A percentile compares a stretch with the other conserved stretches of the same genome.
Conservation (phyloP, 2,888 invertebrate genomes). For the Isoperla grammatica region DNA sequence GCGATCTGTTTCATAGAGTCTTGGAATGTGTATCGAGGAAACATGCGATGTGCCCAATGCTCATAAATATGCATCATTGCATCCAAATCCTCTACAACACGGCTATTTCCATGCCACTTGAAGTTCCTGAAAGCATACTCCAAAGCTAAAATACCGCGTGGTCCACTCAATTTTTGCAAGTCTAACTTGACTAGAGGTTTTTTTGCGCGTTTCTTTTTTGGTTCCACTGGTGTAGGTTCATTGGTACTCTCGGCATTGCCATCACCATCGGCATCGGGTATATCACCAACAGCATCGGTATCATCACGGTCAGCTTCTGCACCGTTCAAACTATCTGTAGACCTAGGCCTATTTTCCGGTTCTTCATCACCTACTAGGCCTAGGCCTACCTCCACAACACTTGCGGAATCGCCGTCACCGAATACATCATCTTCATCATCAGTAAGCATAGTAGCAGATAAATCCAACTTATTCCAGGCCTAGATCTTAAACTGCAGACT, state of each 20-base stretch:
- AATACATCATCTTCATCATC: constrained; percentile 30
- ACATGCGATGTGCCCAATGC: constrained; percentile 91
- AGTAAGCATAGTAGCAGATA: too few species aligned
- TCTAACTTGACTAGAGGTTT: constrained; percentile 64
- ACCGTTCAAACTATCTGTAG: neutral
- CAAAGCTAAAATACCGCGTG: constrained; percentile 74
- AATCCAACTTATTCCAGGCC: too few species aligned
- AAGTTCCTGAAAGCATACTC: constrained; percentile 74
- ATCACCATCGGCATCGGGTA: constrained; percentile 42
- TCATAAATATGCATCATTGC: constrained; percentile 74
- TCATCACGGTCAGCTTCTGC: constrained; percentile 40
- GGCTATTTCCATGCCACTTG: constrained; percentile 73
- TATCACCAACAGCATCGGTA: constrained; percentile 44
- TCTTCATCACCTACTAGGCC: constrained; percentile 44
- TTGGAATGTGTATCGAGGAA: constrained; percentile 83
- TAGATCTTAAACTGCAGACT: too few species aligned
- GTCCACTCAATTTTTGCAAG: constrained; percentile 64
- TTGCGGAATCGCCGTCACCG: too few species aligned
- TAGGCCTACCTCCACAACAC: constrained; percentile 36
- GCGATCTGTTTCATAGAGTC: constrained; percentile 77
- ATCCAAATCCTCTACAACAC: constrained; percentile 78
- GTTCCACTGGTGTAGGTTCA: constrained; percentile 36
- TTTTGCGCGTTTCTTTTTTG: constrained; percentile 51
- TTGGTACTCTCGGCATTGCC: constrained; percentile 49
- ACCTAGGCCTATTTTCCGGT: constrained; percentile 40